Evolutionary conservation across 2,888 invertebrate genomes (phyloP), one percentile per base, ranked within the genome.

Genomic region (Drosophila melanosoma): DNA sequence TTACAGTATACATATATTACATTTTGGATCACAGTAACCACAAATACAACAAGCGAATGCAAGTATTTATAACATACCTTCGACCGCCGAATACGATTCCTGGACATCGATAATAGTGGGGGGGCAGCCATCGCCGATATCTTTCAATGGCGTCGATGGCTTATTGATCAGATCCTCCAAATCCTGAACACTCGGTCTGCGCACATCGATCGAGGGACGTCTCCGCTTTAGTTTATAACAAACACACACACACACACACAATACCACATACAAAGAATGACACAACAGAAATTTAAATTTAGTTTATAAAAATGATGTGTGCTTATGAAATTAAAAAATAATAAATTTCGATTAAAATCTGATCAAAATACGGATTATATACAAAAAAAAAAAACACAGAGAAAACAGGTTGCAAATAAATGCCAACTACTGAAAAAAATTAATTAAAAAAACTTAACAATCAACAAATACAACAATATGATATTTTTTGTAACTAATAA

Each of bases 11-110:
- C 3, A 33, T 33, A 33, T 10, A 33, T 33, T 45, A 12, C 6
- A 12, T 1, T 12, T 45, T 20, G 45, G 20, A 45, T 20, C 20
- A 45, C 20, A 45, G 20, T 45, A 7, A 20, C 45, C 20, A 12
- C 12, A 12, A 6, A 12, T 12, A 20, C 1, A 45, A 20, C 12
- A 12, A 20, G 7, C 20, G 45, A 20, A 3, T 17, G 3, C 3
- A 42, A 49, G 5, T 17, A 49, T 10, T 15, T 26, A 8, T 15
- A 5, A 77, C 84, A 84, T 93, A 98, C 99, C 99, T 96, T 99
- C 99, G 93, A 98, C 96, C 69, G 98, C 98, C 53, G 98, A 97
- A 94, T 99, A 98, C 92, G 97, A 99, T 92, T 98, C 98, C 93
- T 98, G 97, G 52, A 97, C 96, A 93, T 98, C 98, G 82, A 98